Evolutionary conservation across 2,888 invertebrate species (phyloP), one percentile per base, ranked within the genome.

Genomic region (Leptinotarsa haldemani): DNA sequence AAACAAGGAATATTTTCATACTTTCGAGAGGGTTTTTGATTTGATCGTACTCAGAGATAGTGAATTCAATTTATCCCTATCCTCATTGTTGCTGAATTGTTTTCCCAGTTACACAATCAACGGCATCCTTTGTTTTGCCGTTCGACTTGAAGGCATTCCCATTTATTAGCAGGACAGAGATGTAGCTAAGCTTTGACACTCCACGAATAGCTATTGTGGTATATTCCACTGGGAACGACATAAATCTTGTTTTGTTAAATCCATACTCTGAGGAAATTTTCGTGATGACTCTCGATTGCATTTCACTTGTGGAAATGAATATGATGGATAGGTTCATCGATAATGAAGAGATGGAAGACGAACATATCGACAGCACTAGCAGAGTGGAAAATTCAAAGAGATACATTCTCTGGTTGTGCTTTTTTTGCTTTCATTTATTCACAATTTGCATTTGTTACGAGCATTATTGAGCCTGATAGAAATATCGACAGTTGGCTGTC

Each of bases 41-140:
- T 76, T 75, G 78, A 77, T 78, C 74, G 73, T 70, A 73, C 73
- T 48, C 74, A 69, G 56, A 68, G 74, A 77, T 77, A 78, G 70
- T 66, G 71, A 79, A 78, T 76, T 74, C 74, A 71, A 79, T 79
- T 78, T 75, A 74, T 75, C 70, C 73, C 71, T 72, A 69, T 78
- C 73, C 71, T 67, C 70, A 71, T 73, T 65, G 74, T 76, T 69
- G 74, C 74, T 69, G 69, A 71, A 74, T 64, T 71, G 68, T 66
- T 74, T 74, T 73, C 75, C 56, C 70, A 56, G 73, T 75, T 75
- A 69, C 68, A 50, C 68, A 70, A 69, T 70, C 73, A 75, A 69
- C 73, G 65, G 65, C 25, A 22, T 64, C 73, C 65, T 65, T 73
- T 73, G 64, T 69, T 73, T 25, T 25, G 65, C 12, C 22, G 65